Evolutionary conservation across 2,113 vertebrate genomes (phyloP), one percentile per base, ranked within the genome.

Genomic region (Nothocercus julius): DNA sequence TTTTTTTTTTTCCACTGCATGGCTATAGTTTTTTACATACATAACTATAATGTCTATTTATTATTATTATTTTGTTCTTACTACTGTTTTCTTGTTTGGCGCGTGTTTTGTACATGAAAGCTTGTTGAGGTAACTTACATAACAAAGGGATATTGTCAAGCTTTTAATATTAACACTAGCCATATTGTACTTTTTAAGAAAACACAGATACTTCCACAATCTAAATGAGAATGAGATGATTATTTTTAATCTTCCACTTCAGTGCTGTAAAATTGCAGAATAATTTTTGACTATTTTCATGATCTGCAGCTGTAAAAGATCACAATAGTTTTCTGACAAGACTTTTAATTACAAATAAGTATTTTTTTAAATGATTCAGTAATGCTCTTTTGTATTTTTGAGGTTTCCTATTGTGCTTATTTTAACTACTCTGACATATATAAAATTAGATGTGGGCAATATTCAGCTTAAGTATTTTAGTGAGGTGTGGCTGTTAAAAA

Each of bases 201-300:
- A 85, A 85, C 56, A 87, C 30, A 15, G 62, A 80, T 42, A 40
- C 51, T 85, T 88, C 76, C 79, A 63, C 61, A 36, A 20, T 78
- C 53, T 78, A 64, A 85, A 32, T 59, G 66, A 78, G 38, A 90
- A 80, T 40, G 12, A 83, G 87, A 63, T 44, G 0, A 13, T 32
- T 90, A 67, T 89, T 93, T 97, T 95, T 94, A 91, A 92, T 68
- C 80, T 85, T 92, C 67, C 78, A 82, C 49, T 69, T 85, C 75
- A 67, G 49, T 95, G 87, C 92, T 96, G 84, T 91, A 87, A 89
- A 93, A 85, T 76, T 89, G 38, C 94, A 90, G 87, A 95, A 73
- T 76, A 82, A 87, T 75, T 92, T 79, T 47, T 95, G 53, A 78
- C 28, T 95, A 92, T 96, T 95, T 92, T 96, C 82, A 70, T 90